These are phyloP conservation scores for Crax fasciolata DNA, from an alignment of 2,797 vertebrate genomes.

Conservation along the genomic window DNA sequence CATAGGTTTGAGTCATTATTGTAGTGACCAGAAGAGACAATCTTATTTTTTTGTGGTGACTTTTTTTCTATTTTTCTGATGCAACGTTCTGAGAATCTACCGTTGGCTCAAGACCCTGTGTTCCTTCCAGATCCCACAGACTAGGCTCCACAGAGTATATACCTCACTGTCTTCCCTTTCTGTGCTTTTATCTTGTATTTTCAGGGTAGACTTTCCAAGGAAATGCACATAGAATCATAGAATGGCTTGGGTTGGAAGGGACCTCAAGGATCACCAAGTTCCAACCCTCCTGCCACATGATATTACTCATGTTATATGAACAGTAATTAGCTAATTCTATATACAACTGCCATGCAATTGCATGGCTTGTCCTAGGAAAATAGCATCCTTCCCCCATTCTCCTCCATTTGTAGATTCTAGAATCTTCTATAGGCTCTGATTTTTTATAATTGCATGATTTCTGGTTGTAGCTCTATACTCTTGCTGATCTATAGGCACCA, in stretches of 20 bases:
- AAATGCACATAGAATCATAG: neutral
- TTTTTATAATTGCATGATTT: neutral
- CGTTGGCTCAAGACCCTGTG: fast-evolving
- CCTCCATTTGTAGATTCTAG: neutral
- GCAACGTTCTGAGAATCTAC: neutral
- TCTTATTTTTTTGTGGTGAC: neutral
- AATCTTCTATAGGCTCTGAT: neutral
- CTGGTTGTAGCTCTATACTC: neutral
- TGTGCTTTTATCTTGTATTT: neutral
- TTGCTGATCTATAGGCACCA: neutral
- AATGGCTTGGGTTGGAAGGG: too few species aligned
- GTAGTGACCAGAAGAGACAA: neutral
- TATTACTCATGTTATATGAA: neutral
- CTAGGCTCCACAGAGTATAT: neutral
- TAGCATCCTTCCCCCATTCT: fast-evolving
- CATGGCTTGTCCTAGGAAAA: neutral
- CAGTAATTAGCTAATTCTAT: neutral
- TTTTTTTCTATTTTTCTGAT: neutral
- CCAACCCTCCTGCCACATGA: too few species aligned
- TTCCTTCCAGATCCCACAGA: neutral
- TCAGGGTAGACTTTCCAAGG: neutral
- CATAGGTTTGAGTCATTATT: neutral
- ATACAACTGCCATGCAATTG: neutral
- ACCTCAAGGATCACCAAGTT: too few species aligned
- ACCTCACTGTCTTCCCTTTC: neutral